Percentiles rank a stretch among this genome's conserved stretches.
Evolutionary conservation across 2,888 invertebrate species (phyloP).

Genomic region (Andrena flavipes): DNA sequence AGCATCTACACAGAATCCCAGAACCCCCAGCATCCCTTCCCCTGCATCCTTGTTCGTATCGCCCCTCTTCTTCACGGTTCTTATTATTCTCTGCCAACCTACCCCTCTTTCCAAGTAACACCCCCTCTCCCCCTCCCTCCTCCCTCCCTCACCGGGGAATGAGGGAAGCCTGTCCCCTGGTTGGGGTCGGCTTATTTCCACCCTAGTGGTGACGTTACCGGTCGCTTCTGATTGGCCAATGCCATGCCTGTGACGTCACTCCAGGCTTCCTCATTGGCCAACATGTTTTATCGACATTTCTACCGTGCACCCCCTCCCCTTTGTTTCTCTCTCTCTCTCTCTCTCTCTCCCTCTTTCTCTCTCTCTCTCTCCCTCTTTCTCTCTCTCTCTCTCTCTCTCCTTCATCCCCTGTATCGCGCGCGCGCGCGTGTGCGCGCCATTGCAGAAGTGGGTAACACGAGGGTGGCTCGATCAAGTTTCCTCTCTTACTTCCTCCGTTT

Average conservation of each 20-base stretch:
- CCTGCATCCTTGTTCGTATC: conserved; percentile 28
- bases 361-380: not conserved
- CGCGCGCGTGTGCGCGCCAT: conserved; percentile 29
- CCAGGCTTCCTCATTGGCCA: conserved; percentile 81
- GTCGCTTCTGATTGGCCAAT: conserved; percentile 80
- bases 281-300: conserved; percentile 84
- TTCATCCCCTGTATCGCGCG: conserved; percentile 12
- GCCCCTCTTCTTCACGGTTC: conserved; percentile 44
- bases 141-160: conserved; percentile 45
- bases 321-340: conserved; percentile 11
- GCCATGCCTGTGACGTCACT: conserved; percentile 81
- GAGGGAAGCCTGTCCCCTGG: conserved; percentile 79
- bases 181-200: conserved; percentile 77
- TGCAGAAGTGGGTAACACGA: conserved; percentile 37
- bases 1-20: conserved; percentile 62
- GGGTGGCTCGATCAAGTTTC: conserved; percentile 41
- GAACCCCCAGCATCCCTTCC: conserved; percentile 28
- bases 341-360: conserved; percentile 8
- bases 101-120: conserved; percentile 58
- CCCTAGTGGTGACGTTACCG: conserved; percentile 81
- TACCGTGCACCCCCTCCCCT: conserved; percentile 65
- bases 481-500: conserved; percentile 20
- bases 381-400: conserved; percentile 15
- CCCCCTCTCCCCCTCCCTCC: conserved; percentile 12
- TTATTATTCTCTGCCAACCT: conserved; percentile 54